phyloP scores from a whole-genome alignment of 2,797 vertebrate genomes.

The Sphenodon punctatus region DNA sequence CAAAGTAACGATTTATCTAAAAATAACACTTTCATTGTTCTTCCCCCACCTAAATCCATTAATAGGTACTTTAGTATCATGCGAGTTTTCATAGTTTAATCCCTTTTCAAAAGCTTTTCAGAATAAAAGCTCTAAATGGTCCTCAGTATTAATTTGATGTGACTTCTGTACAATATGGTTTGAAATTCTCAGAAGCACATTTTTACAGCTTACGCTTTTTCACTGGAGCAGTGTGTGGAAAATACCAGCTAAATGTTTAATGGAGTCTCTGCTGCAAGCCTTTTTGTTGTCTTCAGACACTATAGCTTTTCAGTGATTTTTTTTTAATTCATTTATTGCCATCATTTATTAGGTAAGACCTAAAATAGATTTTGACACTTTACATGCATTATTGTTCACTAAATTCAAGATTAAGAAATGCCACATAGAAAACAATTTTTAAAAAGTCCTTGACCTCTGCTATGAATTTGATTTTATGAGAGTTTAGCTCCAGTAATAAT shows the following conservation, averaged over 20 bases:
- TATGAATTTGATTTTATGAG: conserved; percentile 27
- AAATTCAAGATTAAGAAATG: conserved; percentile 44
- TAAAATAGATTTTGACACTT: conserved; percentile 46
- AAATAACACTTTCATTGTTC: conserved; percentile 85
- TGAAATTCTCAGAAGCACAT: conserved; percentile 89
- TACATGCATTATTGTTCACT: conserved; percentile 15
- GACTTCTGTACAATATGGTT: conserved; percentile 98
- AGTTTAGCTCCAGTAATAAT: conserved; percentile 42
- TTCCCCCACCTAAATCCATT: conserved; percentile 80
- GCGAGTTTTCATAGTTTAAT: conserved; percentile 99
- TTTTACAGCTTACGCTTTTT: conserved; percentile 87
- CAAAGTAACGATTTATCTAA: conserved; percentile 83
- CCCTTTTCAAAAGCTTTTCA: conserved; percentile 97
- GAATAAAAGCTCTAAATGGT: conserved; percentile 98
- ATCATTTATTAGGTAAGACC: conserved; percentile 37
- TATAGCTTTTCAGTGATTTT: conserved; percentile 54
- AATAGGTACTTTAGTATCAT: conserved; percentile 99
- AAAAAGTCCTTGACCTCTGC: not conserved
- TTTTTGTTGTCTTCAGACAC: conserved; percentile 72
- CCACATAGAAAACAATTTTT: conserved; percentile 8
- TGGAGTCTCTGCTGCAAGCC: conserved; percentile 83
- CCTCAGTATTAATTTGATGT: conserved; percentile 99
- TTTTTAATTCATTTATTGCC: conserved; percentile 33
- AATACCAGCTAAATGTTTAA: conserved; percentile 88
- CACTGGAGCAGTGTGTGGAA: conserved; percentile 81